Base-by-base conservation (phyloP, 2,888 invertebrate species). In the Drosophila picticornis region DNA sequence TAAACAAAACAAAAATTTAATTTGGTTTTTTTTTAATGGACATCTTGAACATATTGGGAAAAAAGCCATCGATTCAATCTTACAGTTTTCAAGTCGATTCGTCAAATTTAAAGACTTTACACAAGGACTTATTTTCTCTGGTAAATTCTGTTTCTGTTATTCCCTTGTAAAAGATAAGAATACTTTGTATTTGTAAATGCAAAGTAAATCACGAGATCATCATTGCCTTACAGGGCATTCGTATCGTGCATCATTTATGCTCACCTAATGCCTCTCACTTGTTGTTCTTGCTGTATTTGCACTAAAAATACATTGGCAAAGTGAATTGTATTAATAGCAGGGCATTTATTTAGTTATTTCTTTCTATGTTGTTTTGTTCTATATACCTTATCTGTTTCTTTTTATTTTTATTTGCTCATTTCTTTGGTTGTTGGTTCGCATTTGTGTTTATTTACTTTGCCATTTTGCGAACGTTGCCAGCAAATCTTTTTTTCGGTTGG, bases 241-340 rank as follows among this genome's bases (percentile, higher is more conserved):
- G 1, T 0, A 0, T 9, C 22, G 75, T 48, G 13, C 3, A 51
- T 10, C 27, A 55, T 13, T 50, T 46, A 19, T 48, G 27, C 25
- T 52, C 29, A 25, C n/a, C 43, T 36, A 31, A 25, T n/a, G 56
- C 56, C 50, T 68, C 69, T 76, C 71, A 67, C 72, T 83, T 76
- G 72, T 82, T 84, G 72, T 82, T 84, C 78, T 78, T 83, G 73
- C 73, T 71, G 69, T 71, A 60, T 71, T 80, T 72, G 52, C 69
- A 84, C 88, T 82, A 90, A 87, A 91, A 91, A 91, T 91, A 90
- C 89, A 79, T 90, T 90, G 83, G 89, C 91, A 91, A 90, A 91
- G 90, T 84, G 90, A 91, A 91, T 91, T 88, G 83, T 91, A 91
- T 91, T 91, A 91, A 91, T 91, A 91, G 91, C 90, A 79, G 84